Percentiles rank a stretch among this genome's conserved stretches.
Evolutionary conservation across 2,797 vertebrate genomes (phyloP).

Genomic region (Craterocephalus amniculus): DNA sequence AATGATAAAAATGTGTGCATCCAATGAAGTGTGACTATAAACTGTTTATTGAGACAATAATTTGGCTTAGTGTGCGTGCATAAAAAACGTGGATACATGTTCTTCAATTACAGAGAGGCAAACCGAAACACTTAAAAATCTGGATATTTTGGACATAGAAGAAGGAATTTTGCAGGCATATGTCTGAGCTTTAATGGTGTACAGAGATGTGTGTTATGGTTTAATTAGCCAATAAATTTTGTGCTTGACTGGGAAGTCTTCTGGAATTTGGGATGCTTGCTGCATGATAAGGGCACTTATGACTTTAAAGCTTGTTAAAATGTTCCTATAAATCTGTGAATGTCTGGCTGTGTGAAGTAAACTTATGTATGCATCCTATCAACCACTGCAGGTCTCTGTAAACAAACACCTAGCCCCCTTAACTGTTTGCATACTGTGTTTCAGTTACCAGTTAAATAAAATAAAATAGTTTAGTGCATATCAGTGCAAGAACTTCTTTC

Average conservation of each 20-base stretch:
- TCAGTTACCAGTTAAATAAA: conserved; percentile 1
- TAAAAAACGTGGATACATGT: conserved; percentile 39
- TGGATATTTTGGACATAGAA: conserved; percentile 34
- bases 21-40: conserved; percentile 67
- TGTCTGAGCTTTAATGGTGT: conserved; percentile 29
- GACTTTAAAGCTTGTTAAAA: conserved; percentile 26
- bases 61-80: conserved; percentile 52
- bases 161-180: conserved; percentile 14
- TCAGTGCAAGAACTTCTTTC: conserved; percentile 7
- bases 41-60: conserved; percentile 68
- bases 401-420: conserved; percentile 24
- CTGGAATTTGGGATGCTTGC: conserved; percentile 24
- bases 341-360: conserved; percentile 38
- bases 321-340: conserved; percentile 22
- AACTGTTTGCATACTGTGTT: conserved; percentile 7
- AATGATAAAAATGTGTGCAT: conserved; percentile 69
- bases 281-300: conserved; percentile 31
- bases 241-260: conserved; percentile 33
- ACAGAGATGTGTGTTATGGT: conserved; percentile 29
- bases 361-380: conserved; percentile 35
- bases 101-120: conserved; percentile 49
- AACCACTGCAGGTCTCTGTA: conserved; percentile 25
- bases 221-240: conserved; percentile 48
- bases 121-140: conserved; percentile 35
- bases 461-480: conserved; percentile 10